These are phyloP conservation scores for Pseudomyrmex gracilis DNA, from an alignment of 1,140 invertebrate genomes.

Conservation along the genomic window DNA sequence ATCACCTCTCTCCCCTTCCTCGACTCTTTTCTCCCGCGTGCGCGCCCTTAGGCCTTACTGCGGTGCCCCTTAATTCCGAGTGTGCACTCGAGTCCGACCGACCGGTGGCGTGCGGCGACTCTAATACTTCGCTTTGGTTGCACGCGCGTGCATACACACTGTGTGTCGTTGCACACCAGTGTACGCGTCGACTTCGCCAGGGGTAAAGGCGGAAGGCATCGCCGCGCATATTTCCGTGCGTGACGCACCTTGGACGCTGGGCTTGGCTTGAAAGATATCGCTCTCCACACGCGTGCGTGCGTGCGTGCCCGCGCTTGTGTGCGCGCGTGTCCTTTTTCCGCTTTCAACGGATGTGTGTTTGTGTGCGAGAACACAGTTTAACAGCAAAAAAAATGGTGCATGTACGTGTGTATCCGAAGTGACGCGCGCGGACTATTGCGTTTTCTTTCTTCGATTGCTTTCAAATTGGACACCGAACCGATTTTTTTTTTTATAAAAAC, in stretches of 20 bases:
- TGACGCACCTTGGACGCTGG: constrained; percentile 76
- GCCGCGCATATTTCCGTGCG: constrained; percentile 77
- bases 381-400: background rate
- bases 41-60: constrained; percentile 34
- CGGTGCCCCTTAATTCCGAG: constrained; percentile 34
- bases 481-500: background rate
- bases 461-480: background rate
- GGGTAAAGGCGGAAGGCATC: constrained; percentile 63
- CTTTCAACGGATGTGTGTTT: background rate
- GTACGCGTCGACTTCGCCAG: constrained; percentile 6
- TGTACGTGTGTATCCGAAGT: background rate
- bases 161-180: constrained; percentile 37
- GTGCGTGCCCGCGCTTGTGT: constrained; percentile 23
- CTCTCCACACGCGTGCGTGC: constrained; percentile 46
- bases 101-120: constrained; percentile 26
- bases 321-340: constrained; percentile 11
- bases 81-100: constrained; percentile 28
- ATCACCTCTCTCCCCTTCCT: background rate
- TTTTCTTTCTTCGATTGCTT: background rate
- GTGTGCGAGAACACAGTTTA: background rate
- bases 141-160: constrained; percentile 53
- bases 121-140: background rate
- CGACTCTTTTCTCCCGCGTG: constrained; percentile 4
- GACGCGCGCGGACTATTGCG: background rate
- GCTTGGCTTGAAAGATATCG: constrained; percentile 72